Evolutionary conservation across 2,888 invertebrate species (phyloP).

Genomic region (Diabrotica balteata): DNA sequence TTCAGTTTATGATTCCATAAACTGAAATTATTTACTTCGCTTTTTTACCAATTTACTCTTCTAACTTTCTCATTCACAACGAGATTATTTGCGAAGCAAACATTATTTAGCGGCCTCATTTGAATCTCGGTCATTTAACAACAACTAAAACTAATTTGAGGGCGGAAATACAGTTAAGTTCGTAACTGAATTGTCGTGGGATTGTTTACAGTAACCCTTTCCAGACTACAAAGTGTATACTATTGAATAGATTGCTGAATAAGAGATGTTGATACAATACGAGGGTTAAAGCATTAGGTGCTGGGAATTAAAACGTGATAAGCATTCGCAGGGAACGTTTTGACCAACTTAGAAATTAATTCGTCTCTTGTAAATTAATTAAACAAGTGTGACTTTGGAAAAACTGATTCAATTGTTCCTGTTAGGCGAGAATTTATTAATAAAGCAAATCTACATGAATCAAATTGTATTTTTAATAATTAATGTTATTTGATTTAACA

Average conservation of each 20-base stretch:
- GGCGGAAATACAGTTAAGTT: constrained; percentile 18
- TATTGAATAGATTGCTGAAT: constrained; percentile 9
- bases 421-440: no score
- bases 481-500: no score
- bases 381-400: no score
- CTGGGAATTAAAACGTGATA: constrained; percentile 12
- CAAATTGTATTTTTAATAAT: no score
- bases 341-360: background rate
- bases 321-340: background rate
- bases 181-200: constrained; percentile 23
- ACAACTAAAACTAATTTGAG: constrained; percentile 20
- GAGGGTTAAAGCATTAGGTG: constrained; percentile 2
- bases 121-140: constrained; percentile 9
- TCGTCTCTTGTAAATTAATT: background rate
- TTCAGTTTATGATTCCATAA: no score
- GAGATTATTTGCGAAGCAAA: no score
- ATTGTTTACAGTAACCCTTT: constrained; percentile 25
- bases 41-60: no score
- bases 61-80: no score
- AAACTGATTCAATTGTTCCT: no score
- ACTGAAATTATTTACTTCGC: no score
- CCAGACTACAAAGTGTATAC: constrained; percentile 13
- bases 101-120: background rate
- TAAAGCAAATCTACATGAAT: no score
- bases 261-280: constrained; percentile 11